Evolutionary conservation across 2,797 vertebrate genomes (phyloP), one percentile per base, ranked within the genome.

Genomic region (Scleropages formosus): DNA sequence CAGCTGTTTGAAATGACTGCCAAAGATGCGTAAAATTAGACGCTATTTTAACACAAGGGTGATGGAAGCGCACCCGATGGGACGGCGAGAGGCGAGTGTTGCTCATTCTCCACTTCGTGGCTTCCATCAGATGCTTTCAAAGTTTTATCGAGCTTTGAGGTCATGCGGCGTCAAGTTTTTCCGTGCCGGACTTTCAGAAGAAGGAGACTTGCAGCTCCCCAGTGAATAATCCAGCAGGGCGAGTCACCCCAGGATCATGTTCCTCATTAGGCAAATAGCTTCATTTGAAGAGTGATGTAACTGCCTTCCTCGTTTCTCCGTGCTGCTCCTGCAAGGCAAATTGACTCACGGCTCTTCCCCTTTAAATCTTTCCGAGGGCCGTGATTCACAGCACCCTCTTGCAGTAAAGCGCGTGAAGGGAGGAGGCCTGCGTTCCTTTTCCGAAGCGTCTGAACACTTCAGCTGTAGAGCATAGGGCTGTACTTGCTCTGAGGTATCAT

Each of bases 71-170:
- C n/a, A n/a, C n/a, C n/a, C n/a, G n/a, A n/a, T n/a, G n/a, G n/a
- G n/a, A n/a, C n/a, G n/a, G n/a, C n/a, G 67, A 69, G 22, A 20
- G 46, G 20, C 69, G 67, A 12, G 20, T 51, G 47, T 27, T 53
- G 44, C 67, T 53, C 1, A 15, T 20, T 0, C 20, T 18, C 67
- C 13, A 16, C 69, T 44, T 69, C 47, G 7, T 51, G 24, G 24
- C 67, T 53, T 53, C 53, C 47, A 69, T 69, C 18, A 53, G 27
- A 67, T 11, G 39, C 64, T 67, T 67, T 67, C 10, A 58, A 72
- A 46, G 70, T 12, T 44, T 60, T 59, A 44, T 60, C 20, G 20
- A 22, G 11, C 47, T 53, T 22, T 53, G 12, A 24, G 67, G 67
- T 53, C 69, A 69, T 69, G 26, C 46, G 46, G 67, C 8, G n/a